Percentiles rank a stretch among this genome's conserved stretches.
phyloP scores from a whole-genome alignment of 2,888 invertebrate species.

The Globia sparganii region DNA sequence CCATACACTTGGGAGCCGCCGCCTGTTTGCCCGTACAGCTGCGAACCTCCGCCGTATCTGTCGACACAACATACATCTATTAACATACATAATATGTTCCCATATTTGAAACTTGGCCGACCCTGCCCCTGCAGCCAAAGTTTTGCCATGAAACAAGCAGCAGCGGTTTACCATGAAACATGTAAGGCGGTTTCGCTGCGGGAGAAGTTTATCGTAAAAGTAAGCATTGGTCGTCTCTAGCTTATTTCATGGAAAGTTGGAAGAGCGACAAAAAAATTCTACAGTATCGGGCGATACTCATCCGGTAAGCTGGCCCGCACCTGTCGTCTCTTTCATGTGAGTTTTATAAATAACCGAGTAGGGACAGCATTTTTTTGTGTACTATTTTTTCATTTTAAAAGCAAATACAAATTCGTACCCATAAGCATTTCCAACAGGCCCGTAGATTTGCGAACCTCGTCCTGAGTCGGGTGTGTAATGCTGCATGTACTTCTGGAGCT shows the following conservation, averaged over 20 bases:
- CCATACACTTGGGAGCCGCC: constrained; percentile 91
- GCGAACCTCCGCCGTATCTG: constrained; percentile 89
- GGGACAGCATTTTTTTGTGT: not conserved
- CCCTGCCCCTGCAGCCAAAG: constrained; percentile 35
- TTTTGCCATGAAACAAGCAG: constrained; percentile 52
- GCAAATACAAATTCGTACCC: constrained; percentile 73
- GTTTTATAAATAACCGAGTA: constrained; percentile 31
- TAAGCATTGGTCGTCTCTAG: constrained; percentile 44
- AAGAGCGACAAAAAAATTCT: constrained; percentile 30
- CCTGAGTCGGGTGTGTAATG: constrained; percentile 89
- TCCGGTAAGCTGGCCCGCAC: constrained; percentile 24
- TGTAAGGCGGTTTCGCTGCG: constrained; percentile 29
- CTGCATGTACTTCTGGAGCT: constrained; percentile 88
- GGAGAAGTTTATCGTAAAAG: constrained; percentile 53
- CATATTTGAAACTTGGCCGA: constrained; percentile 43
- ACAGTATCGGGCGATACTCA: constrained; percentile 34
- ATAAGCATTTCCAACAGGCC: constrained; percentile 84
- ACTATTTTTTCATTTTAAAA: not conserved
- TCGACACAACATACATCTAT: constrained; percentile 56
- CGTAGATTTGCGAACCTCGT: constrained; percentile 88
- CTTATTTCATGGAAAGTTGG: constrained; percentile 54
- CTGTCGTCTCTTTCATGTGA: constrained; percentile 34
- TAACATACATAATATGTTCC: constrained; percentile 46
- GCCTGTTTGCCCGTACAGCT: constrained; percentile 92
- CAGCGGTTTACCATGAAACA: constrained; percentile 43